Base-by-base conservation (phyloP, 2,797 vertebrate species). In the Ispidina lecontei region DNA sequence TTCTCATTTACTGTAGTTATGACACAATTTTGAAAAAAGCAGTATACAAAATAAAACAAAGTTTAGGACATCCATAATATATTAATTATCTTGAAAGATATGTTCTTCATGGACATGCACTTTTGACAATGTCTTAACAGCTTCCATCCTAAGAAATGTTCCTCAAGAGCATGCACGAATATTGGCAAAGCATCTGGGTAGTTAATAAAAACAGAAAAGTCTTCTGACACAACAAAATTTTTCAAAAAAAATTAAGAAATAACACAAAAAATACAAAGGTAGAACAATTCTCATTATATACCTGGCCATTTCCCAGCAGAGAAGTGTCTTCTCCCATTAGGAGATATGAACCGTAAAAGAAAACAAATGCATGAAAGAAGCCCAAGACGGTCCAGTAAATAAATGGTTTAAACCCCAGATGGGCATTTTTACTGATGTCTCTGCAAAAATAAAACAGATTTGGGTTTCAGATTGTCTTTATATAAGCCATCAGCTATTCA, bases 301-400 rank as follows among this genome's bases (percentile, higher is more conserved):
- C 99, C 99, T 99, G 99, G 96, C 99, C 99, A 79, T 99, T 99
- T 96, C 98, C 98, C 98, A 99, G 98, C 43, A 99, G 98, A 29
- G 98, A 98, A 87, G 98, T 98, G 97, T 99, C 99, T 96, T 99
- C 98, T 91, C 98, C 98, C 98, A 99, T 98, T 79, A 99, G 97
- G 95, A 99, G 98, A 97, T 99, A 99, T 1, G 99, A 99, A 41
- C 99, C 99, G 77, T 99, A 99, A 97, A 99, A 99, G 98, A 99
- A 99, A 95, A 99, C 96, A 83, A 99, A 99, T 75, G 99, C 99
- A 56, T 99, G 99, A 95, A 97, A 98, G 97, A 99, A 99, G 90
- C 99, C 99, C 97, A 99, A 95, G 89, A 98, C 20, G 9, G 99
- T 99, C 99, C 99, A 99, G 97, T 99, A 99, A 95, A 99, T 96